phyloP scores from a whole-genome alignment of 2,113 vertebrate species.

The Baryphthengus martii region DNA sequence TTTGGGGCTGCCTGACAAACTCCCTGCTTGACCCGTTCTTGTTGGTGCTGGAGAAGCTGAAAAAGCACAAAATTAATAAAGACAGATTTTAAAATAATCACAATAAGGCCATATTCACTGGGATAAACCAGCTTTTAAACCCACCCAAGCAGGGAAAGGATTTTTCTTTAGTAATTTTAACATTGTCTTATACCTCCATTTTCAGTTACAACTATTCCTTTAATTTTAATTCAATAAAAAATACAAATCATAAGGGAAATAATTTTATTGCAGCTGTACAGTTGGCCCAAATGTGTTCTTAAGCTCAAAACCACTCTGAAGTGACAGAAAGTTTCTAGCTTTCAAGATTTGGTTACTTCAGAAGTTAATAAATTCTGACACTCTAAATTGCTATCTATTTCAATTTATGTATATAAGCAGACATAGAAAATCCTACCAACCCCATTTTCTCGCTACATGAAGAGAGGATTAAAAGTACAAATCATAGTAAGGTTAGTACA shows the following conservation, averaged over 20 bases:
- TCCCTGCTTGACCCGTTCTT: constrained; percentile 85
- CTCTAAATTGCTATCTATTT: not conserved
- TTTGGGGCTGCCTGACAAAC: constrained; percentile 88
- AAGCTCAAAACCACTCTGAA: not conserved
- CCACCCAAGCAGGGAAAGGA: not conserved
- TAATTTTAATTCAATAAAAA: not conserved
- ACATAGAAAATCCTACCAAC: not conserved
- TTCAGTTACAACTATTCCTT: not conserved
- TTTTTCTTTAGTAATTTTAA: not conserved
- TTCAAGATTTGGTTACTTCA: not conserved
- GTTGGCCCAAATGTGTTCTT: not conserved
- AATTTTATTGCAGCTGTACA: not conserved
- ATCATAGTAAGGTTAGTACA: not conserved
- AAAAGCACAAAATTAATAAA: constrained; percentile 50
- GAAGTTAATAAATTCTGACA: not conserved
- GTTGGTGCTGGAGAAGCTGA: constrained; percentile 89
- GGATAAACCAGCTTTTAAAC: not conserved
- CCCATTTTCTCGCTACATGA: not conserved
- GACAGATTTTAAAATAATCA: not conserved
- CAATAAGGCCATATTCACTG: not conserved
- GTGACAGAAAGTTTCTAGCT: not conserved
- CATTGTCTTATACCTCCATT: not conserved
- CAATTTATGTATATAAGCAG: not conserved
- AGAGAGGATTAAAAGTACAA: not conserved
- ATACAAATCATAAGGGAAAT: not conserved